These are phyloP conservation scores for Formica selysi DNA, from an alignment of 1,140 invertebrate species.

Conservation along the genomic window DNA sequence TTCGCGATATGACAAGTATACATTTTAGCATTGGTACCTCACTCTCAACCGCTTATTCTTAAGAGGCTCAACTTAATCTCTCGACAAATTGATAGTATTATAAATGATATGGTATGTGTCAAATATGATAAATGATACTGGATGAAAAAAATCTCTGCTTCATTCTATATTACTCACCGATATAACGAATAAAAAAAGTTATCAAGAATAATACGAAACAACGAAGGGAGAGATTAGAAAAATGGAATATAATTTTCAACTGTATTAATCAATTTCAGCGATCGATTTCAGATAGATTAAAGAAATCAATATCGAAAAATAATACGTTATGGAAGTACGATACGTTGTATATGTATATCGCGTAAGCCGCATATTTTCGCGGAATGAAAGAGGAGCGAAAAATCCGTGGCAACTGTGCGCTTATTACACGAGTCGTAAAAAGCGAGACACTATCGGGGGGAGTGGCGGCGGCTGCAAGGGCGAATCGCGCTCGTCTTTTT, in stretches of 20 bases:
- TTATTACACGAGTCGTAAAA: conserved; percentile 51
- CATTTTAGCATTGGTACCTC: not conserved
- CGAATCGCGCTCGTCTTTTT: conserved; percentile 28
- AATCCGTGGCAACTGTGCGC: not conserved
- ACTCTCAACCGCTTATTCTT: not conserved
- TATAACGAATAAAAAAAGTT: not conserved
- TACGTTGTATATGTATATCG: not conserved
- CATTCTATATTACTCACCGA: not conserved
- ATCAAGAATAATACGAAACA: not conserved
- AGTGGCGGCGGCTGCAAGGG: not conserved
- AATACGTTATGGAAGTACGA: not conserved
- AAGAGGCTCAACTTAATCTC: not conserved
- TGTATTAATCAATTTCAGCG: too few species aligned
- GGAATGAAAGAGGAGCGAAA: not conserved
- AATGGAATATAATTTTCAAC: conserved; percentile 10
- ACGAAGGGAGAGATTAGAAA: not conserved
- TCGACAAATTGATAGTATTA: conserved; percentile 14
- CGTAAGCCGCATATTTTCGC: not conserved
- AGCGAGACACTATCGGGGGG: conserved; percentile 24
- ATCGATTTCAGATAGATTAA: not conserved
- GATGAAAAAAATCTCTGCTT: not conserved
- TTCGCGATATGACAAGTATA: not conserved
- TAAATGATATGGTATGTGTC: not conserved
- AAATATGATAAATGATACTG: conserved; percentile 8
- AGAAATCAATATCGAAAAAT: conserved; percentile 4